These are phyloP conservation scores for Camelus dromedarius DNA, from an alignment of 2,113 vertebrate species.

Conservation along the genomic window DNA sequence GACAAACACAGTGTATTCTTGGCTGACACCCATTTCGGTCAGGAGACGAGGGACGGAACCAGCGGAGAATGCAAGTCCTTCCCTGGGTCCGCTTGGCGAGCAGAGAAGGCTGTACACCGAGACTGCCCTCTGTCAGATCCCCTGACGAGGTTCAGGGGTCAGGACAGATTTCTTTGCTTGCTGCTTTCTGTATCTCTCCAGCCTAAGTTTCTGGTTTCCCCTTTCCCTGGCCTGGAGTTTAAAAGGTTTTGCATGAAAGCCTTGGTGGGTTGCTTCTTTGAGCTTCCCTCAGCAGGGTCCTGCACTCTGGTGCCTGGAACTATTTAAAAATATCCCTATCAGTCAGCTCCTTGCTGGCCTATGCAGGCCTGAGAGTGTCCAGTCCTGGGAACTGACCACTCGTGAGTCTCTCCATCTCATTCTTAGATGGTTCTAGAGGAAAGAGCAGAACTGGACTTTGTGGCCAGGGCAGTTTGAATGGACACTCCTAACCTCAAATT, in stretches of 20 bases:
- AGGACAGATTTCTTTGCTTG: neutral
- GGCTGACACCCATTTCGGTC: neutral
- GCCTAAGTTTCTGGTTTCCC: neutral
- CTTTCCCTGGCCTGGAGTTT: neutral
- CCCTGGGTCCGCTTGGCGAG: neutral
- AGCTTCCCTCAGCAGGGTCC: neutral
- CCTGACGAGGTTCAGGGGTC: neutral
- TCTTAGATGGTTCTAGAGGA: constrained; percentile 52
- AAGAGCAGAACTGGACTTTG: constrained; percentile 46
- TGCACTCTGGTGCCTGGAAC: neutral
- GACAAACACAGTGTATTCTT: neutral
- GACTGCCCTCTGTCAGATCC: neutral
- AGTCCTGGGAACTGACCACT: neutral
- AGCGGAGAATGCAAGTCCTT: neutral
- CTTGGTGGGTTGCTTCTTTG: neutral
- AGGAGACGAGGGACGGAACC: neutral
- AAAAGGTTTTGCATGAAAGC: neutral
- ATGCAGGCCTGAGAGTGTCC: neutral
- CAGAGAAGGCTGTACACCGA: neutral
- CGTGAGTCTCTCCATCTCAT: neutral
- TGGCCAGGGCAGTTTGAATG: neutral
- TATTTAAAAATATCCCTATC: neutral
- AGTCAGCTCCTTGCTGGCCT: neutral
- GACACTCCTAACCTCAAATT: neutral
- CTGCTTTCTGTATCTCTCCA: neutral